phyloP scores from a whole-genome alignment of 64 coral and sea anemone species.

The Montipora capricornis region DNA sequence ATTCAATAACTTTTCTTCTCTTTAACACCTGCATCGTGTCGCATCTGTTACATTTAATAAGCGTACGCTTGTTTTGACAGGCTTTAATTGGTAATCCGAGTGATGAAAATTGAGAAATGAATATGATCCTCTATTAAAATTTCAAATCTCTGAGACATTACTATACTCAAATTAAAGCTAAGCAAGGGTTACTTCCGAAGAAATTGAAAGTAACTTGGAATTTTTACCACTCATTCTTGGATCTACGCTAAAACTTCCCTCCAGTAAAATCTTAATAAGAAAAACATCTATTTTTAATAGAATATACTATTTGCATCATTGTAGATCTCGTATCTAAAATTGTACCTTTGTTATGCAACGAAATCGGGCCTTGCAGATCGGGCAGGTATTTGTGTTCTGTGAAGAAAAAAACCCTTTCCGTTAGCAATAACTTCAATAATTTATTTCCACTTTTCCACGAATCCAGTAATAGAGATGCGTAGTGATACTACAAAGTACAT shows the following conservation, averaged over 20 bases:
- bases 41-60: constrained; percentile 27
- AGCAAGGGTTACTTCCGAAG: background rate
- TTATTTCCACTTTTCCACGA: constrained; percentile 18
- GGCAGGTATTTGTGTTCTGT: constrained; percentile 98
- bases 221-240: background rate
- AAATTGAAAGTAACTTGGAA: background rate
- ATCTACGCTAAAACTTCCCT: background rate
- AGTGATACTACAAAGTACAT: background rate
- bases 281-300: constrained; percentile 22
- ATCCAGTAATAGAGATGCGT: background rate
- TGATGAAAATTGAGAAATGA: background rate
- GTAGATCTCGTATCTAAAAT: background rate
- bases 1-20: background rate
- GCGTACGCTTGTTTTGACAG: constrained; percentile 19
- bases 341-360: constrained; percentile 97
- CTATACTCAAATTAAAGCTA: background rate
- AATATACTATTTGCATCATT: background rate
- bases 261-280: constrained; percentile 4
- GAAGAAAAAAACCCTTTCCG: constrained; percentile 40
- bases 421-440: constrained; percentile 27
- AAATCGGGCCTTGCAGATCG: constrained; percentile 95
- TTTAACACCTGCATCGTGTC: constrained; percentile 14
- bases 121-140: background rate
- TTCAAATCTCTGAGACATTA: background rate
- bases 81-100: background rate